Evolutionary conservation across 2,888 invertebrate species (phyloP).

Genomic region (Sinhomidia bicolor): DNA sequence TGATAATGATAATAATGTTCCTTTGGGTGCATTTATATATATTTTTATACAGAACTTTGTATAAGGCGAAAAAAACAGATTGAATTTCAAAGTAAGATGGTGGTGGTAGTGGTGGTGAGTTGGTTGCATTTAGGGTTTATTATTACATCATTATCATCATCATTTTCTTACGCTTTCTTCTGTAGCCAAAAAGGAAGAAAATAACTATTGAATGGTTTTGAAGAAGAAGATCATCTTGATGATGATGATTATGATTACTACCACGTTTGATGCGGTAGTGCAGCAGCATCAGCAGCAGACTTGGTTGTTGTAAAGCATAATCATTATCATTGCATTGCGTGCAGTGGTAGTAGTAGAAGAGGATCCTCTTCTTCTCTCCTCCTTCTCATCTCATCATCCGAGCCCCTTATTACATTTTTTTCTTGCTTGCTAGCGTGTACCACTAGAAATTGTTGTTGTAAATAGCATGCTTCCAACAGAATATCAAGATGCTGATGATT

Average conservation of each 20-base stretch:
- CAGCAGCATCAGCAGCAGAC: not conserved
- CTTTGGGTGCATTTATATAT: conserved; percentile 11
- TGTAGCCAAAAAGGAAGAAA: not conserved
- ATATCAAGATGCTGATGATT: conserved; percentile 61
- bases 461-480: conserved; percentile 49
- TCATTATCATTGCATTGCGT: conserved; percentile 32
- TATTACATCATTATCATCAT: conserved; percentile 2
- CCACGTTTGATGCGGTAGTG: not conserved
- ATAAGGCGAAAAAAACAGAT: too few species aligned
- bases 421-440: conserved; percentile 30
- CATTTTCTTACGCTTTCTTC: conserved; percentile 4
- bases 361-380: conserved; percentile 45
- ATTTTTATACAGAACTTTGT: too few species aligned
- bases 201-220: not conserved
- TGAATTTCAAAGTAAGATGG: not conserved
- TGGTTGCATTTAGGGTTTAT: not conserved
- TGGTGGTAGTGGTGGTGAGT: not conserved
- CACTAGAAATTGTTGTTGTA: conserved; percentile 55
- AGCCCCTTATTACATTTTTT: conserved; percentile 48
- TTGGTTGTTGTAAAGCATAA: not conserved
- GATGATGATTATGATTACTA: not conserved
- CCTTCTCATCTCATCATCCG: conserved; percentile 34
- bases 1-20: conserved; percentile 63
- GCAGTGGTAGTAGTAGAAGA: too few species aligned
- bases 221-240: not conserved